Conservation (phyloP, 2,888 invertebrate genomes). For the Seladonia tumulorum region DNA sequence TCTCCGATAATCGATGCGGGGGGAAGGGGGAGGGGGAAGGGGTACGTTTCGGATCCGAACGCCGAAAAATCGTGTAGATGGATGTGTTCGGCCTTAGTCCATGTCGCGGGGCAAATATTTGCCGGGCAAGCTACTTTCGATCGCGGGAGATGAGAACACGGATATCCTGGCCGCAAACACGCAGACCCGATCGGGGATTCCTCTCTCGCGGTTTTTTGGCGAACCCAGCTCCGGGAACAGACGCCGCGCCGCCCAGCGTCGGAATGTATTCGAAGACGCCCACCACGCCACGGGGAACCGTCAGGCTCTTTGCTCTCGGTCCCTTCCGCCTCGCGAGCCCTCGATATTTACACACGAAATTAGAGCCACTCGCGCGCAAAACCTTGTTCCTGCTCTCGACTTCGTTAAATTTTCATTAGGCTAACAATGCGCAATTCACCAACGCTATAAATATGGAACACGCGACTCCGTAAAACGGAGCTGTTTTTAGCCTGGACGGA, state of each 20-base stretch:
- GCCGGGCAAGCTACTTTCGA: conserved; percentile 39
- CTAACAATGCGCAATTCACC: conserved; percentile 33
- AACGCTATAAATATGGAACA: conserved; percentile 39
- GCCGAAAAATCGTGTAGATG: conserved; percentile 41
- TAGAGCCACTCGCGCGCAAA: conserved; percentile 20
- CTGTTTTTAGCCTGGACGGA: conserved; percentile 4
- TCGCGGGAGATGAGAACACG: conserved; percentile 42
- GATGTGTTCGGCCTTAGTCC: conserved; percentile 27
- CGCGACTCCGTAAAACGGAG: neutral
- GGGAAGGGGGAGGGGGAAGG: neutral
- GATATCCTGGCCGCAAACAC: conserved; percentile 60
- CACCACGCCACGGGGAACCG: neutral
- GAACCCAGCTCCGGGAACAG: conserved; percentile 1
- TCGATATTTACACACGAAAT: conserved; percentile 48
- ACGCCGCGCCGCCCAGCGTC: neutral
- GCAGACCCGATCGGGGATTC: conserved; percentile 30
- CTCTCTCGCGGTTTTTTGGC: conserved; percentile 22
- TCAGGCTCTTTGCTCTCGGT: neutral
- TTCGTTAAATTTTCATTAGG: conserved; percentile 47
- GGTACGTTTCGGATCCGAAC: conserved; percentile 3
- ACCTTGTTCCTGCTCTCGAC: neutral
- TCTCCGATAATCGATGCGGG: neutral
- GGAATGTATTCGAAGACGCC: conserved; percentile 21
- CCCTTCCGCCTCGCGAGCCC: conserved; percentile 17
- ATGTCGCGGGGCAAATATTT: conserved; percentile 63